Conservation (phyloP, 2,888 invertebrate genomes). For the Linnaemya vulpina region DNA sequence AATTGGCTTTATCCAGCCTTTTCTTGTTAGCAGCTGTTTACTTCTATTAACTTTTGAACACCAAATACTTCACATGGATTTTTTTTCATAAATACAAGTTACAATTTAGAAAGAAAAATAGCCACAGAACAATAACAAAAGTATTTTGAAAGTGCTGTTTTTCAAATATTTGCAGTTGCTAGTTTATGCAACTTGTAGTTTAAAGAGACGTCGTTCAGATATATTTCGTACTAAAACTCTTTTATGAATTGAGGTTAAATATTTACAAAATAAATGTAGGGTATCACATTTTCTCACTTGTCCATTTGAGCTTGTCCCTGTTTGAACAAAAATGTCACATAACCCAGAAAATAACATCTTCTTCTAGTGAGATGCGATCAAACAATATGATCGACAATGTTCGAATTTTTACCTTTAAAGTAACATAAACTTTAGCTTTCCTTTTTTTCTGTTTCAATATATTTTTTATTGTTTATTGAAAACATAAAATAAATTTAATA, state of each 20-base stretch:
- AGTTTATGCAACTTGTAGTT: no score
- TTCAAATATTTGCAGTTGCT: no score
- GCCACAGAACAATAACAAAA: no score
- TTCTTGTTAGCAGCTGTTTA: no score
- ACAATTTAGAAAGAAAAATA: no score
- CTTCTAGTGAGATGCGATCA: constrained; percentile 58
- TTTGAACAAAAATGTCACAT: constrained; percentile 53
- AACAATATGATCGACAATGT: constrained; percentile 71
- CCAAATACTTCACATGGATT: no score
- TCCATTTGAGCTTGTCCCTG: not conserved
- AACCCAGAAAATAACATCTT: constrained; percentile 40
- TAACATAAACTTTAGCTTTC: constrained; percentile 27
- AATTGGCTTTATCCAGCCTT: no score
- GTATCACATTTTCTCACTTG: constrained; percentile 7
- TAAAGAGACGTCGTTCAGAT: no score
- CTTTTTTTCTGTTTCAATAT: not conserved
- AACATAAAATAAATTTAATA: not conserved
- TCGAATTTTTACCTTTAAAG: constrained; percentile 56
- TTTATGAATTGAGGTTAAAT: not conserved
- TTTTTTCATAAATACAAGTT: no score
- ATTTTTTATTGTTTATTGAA: constrained; percentile 11
- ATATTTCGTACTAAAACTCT: no score
- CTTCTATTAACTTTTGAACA: no score
- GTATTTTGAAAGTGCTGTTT: no score
- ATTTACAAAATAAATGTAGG: not conserved